These are phyloP conservation scores for Halictus quadricinctus DNA, from an alignment of 2,888 invertebrate genomes.

Conservation along the genomic window DNA sequence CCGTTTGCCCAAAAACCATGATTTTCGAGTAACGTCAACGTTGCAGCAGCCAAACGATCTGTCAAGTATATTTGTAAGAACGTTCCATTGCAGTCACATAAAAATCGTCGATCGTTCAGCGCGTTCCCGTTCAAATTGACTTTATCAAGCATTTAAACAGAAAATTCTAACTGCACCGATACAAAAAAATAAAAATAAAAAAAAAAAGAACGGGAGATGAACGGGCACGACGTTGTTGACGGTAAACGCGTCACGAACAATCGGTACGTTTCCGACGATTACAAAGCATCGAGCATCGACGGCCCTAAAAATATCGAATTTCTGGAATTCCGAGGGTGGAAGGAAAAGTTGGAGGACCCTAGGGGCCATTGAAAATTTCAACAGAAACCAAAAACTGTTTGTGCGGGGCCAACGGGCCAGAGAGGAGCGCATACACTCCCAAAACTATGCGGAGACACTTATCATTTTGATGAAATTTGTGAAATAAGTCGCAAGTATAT, in stretches of 20 bases:
- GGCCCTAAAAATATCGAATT: conserved; percentile 13
- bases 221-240: not conserved
- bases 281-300: not conserved
- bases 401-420: not conserved
- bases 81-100: not conserved
- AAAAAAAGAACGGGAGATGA: not conserved
- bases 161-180: not conserved
- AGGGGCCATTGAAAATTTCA: not conserved
- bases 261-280: not conserved
- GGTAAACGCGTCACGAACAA: conserved; percentile 9
- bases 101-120: not conserved
- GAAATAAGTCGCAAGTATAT: not conserved
- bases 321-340: not conserved
- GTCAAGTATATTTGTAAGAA: not conserved
- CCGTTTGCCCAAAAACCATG: not conserved
- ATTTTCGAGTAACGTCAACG: not conserved
- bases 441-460: not conserved
- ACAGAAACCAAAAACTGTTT: conserved; percentile 13
- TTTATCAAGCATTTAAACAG: not conserved
- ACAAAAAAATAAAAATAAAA: not conserved
- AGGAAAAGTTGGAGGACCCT: not conserved
- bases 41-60: not conserved
- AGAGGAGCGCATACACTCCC: not conserved
- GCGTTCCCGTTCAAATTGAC: not conserved
- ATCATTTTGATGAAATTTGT: not conserved